Conservation (phyloP, 2,888 invertebrate genomes). For the Cheilosia scutellata region DNA sequence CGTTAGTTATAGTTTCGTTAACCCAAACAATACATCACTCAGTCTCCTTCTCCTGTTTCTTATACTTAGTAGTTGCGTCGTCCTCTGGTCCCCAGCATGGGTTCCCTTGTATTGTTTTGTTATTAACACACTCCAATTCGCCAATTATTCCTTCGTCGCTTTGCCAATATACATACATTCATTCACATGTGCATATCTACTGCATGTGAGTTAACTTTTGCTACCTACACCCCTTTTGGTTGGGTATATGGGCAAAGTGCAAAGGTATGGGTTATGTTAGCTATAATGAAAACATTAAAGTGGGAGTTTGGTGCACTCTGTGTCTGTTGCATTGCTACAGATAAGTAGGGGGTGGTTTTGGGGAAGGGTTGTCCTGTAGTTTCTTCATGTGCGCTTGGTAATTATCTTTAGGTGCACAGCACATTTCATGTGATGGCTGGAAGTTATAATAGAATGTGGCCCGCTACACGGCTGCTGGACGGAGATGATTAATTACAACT, state of each 20-base stretch:
- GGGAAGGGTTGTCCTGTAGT: constrained; percentile 18
- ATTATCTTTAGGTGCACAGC: constrained; percentile 56
- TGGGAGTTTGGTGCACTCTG: constrained; percentile 16
- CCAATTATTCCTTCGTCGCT: constrained; percentile 53
- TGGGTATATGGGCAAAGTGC: background rate
- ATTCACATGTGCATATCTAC: constrained; percentile 29
- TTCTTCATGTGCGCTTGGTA: constrained; percentile 36
- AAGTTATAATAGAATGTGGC: background rate
- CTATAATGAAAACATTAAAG: constrained; percentile 17
- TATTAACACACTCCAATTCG: constrained; percentile 73
- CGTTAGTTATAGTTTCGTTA: constrained; percentile 69
- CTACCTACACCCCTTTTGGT: constrained; percentile 21
- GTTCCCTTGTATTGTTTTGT: constrained; percentile 56
- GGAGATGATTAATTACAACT: constrained; percentile 68
- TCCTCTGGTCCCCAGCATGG: constrained; percentile 15
- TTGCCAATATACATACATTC: background rate
- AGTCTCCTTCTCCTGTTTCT: background rate
- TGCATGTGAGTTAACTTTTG: constrained; percentile 35
- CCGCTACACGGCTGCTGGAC: background rate
- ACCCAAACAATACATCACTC: constrained; percentile 55
- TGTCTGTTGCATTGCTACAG: constrained; percentile 52
- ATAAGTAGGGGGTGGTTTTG: constrained; percentile 9
- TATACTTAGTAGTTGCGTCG: constrained; percentile 12
- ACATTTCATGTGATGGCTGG: background rate
- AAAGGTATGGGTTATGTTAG: background rate